phyloP scores from a whole-genome alignment of 35 echinoderm and acorn worm species.

The Heliocidaris erythrogramma region DNA sequence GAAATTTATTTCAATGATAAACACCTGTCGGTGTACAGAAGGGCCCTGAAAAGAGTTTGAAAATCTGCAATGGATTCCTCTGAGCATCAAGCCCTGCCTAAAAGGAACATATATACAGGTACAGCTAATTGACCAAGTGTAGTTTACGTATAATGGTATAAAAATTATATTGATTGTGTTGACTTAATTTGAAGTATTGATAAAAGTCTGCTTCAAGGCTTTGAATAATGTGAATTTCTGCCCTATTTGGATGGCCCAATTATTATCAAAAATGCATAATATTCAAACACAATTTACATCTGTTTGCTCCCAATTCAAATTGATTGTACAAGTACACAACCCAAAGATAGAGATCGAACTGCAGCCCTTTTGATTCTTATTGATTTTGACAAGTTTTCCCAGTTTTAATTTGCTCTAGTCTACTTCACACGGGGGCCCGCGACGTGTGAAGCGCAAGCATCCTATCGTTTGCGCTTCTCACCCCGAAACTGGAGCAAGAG shows the following conservation, averaged over 20 bases:
- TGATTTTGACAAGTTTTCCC: constrained; percentile 17
- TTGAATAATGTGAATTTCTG: background rate
- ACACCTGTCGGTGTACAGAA: too few relatives aligned
- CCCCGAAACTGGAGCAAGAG: background rate
- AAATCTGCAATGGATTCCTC: too few relatives aligned
- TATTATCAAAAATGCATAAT: background rate
- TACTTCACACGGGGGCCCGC: background rate
- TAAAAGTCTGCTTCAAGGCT: background rate
- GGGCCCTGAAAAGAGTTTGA: too few relatives aligned
- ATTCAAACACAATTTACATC: constrained; percentile 4
- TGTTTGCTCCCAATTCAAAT: background rate
- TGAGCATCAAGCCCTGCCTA: too few relatives aligned
- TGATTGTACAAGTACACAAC: background rate
- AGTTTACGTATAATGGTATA: too few relatives aligned
- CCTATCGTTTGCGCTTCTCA: constrained; percentile 8
- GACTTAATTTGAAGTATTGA: background rate
- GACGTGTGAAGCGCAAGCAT: constrained; percentile 6
- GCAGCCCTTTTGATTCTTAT: background rate
- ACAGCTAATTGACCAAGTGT: too few relatives aligned
- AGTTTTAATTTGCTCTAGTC: constrained; percentile 18
- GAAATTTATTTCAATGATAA: too few relatives aligned
- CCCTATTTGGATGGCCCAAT: background rate
- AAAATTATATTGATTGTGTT: background rate
- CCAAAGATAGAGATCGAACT: background rate
- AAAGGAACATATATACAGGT: too few relatives aligned